Evolutionary conservation across 2,888 invertebrate genomes (phyloP).

Genomic region (Thymelicus lineola): DNA sequence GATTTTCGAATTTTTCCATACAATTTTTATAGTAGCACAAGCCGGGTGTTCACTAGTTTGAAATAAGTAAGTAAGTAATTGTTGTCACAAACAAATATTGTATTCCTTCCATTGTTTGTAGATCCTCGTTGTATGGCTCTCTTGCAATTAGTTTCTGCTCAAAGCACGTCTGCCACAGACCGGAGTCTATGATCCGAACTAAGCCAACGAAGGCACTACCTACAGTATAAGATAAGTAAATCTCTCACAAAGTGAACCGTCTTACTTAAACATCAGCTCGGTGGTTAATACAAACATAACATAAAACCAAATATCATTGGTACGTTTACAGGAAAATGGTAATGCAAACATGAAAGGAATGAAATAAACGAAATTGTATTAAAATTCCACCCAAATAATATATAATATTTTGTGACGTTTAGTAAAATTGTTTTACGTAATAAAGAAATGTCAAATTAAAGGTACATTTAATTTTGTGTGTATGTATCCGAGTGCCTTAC

Average conservation of each 20-base stretch:
- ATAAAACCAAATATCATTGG: not conserved
- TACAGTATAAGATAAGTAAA: conserved; percentile 61
- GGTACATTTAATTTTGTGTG: conserved; percentile 41
- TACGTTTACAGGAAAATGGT: not conserved
- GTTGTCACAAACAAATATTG: not conserved
- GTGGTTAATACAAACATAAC: not conserved
- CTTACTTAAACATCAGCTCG: conserved; percentile 43
- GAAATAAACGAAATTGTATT: conserved; percentile 8
- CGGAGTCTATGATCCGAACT: conserved; percentile 74
- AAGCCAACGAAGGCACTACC: conserved; percentile 71
- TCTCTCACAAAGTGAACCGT: conserved; percentile 58
- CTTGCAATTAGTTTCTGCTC: conserved; percentile 83
- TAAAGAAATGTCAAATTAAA: conserved; percentile 33
- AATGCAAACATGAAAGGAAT: conserved; percentile 5
- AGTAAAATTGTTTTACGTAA: conserved; percentile 13
- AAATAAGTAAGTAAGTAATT: too few species aligned
- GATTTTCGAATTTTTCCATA: too few species aligned
- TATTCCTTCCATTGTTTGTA: conserved; percentile 47
- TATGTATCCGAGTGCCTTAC: too few species aligned
- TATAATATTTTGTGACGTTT: not conserved
- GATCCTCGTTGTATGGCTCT: conserved; percentile 66
- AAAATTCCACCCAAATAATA: conserved; percentile 1
- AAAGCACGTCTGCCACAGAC: conserved; percentile 80
- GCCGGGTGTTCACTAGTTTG: too few species aligned
- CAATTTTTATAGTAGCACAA: too few species aligned